Base-by-base conservation (phyloP, 1,140 invertebrate species). In the Pachypsylla venusta region DNA sequence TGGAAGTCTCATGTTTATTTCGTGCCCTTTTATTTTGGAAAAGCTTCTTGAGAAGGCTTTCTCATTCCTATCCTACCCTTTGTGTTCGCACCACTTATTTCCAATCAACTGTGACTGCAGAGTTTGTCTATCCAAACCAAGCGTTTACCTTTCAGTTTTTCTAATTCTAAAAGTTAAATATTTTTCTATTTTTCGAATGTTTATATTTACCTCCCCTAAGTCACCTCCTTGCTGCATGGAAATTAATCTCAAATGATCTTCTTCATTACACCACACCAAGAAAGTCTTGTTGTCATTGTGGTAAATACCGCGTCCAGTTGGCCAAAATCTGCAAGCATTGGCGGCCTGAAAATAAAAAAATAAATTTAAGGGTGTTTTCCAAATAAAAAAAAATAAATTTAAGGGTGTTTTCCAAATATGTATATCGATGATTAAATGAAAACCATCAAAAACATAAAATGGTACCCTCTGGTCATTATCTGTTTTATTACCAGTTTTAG, bases 161-260 rank as follows among this genome's bases (percentile, higher is more conserved):
- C 10, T 12, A 12, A 10, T 12, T n/a, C n/a, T 39, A 39, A 39
- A 39, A 39, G 10, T 39, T 12, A 35, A 24, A 5, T 13, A 39
- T 2, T 56, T 55, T 24, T 19, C 30, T 59, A 12, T 14, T 57
- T 12, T 12, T 25, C 27, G 20, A n/a, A n/a, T n/a, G n/a, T n/a
- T 42, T 10, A 22, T 55, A 63, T 59, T 60, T 56, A 76, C 81
- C 70, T 76, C 77, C 67, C 85, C 84, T 64, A 98, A 77, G 74
- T 98, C 90, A 67, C 93, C 93, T 65, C 93, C 93, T 83, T 84
- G 87, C 73, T 98, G 92, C 93, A 98, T 97, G 66, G 93, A 97
- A 74, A 98, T 98, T 68, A 98, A 84, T 67, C 93, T 84, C 65
- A 97, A 78, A 73, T 98, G 94, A 77, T 96, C 94, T 74, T 98